These are phyloP conservation scores for Antigone vipio DNA, from an alignment of 2,113 vertebrate genomes.

Conservation along the genomic window DNA sequence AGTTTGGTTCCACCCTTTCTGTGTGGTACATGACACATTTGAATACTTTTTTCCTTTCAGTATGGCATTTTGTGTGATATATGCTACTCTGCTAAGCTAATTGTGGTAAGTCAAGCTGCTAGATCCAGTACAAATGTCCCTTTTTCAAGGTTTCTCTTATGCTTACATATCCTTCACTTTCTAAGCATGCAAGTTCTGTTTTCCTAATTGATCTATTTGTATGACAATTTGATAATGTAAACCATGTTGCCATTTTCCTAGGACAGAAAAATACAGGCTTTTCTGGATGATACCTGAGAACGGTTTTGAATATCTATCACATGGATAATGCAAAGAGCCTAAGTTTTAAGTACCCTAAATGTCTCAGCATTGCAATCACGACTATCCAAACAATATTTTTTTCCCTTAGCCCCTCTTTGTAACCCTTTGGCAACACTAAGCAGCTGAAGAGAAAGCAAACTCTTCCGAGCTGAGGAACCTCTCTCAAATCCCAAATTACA, in stretches of 20 bases:
- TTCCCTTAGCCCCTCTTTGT: neutral
- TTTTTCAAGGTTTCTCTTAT: neutral
- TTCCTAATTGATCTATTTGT: conserved; percentile 37
- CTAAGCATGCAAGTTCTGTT: neutral
- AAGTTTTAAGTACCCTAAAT: neutral
- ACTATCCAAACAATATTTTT: neutral
- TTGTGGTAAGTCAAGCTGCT: neutral
- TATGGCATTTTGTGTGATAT: conserved; percentile 37
- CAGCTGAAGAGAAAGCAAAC: neutral
- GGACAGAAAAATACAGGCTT: neutral
- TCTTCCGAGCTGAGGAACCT: neutral
- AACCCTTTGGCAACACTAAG: neutral
- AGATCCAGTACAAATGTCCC: conserved; percentile 48
- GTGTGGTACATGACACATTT: conserved; percentile 49
- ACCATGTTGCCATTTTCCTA: neutral
- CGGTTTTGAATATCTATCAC: neutral
- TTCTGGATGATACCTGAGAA: neutral
- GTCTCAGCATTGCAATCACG: neutral
- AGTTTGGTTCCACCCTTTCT: conserved; percentile 61
- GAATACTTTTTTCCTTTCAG: conserved; percentile 31
- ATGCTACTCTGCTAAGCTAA: conserved; percentile 24
- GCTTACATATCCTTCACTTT: neutral
- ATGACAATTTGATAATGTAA: conserved; percentile 24
- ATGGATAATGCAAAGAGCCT: neutral
- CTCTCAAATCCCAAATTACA: neutral